Evolutionary conservation across 2,888 invertebrate genomes (phyloP).

Genomic region (Crepidodera aurea): DNA sequence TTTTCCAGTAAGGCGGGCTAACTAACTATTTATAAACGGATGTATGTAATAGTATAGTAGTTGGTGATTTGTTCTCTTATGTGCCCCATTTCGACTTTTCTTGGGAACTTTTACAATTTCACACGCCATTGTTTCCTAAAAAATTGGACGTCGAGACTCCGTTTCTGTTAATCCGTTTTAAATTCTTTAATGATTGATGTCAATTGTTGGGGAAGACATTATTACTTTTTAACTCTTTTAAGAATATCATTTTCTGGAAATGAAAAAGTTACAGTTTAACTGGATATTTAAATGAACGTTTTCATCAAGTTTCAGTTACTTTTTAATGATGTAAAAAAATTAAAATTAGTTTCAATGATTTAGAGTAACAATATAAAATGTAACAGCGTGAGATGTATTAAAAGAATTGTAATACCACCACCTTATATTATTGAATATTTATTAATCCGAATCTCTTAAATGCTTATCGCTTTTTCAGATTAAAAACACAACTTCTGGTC

Average conservation of each 20-base stretch:
- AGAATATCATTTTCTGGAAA: neutral
- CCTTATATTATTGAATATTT: too few relatives aligned
- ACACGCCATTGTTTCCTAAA: constrained; percentile 29
- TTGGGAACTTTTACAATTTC: constrained; percentile 33
- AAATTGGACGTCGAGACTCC: constrained; percentile 6
- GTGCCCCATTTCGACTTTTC: constrained; percentile 18
- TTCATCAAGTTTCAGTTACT: too few relatives aligned
- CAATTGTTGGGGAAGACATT: neutral
- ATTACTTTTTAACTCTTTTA: constrained; percentile 4
- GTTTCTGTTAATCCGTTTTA: neutral
- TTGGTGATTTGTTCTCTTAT: constrained; percentile 24
- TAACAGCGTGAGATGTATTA: too few relatives aligned
- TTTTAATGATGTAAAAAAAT: too few relatives aligned
- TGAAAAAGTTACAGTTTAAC: too few relatives aligned
- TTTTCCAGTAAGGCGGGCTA: constrained; percentile 25
- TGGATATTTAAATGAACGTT: too few relatives aligned
- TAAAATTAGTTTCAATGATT: too few relatives aligned
- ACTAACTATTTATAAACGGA: constrained; percentile 37
- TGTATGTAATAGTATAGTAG: constrained; percentile 31
- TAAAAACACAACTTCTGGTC: too few relatives aligned
- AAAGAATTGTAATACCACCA: too few relatives aligned
- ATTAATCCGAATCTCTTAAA: too few relatives aligned
- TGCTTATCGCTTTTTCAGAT: too few relatives aligned
- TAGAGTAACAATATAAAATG: too few relatives aligned
- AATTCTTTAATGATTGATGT: constrained; percentile 12